phyloP scores from a whole-genome alignment of 1,140 invertebrate genomes.

The Zaprionus ghesquierei region DNA sequence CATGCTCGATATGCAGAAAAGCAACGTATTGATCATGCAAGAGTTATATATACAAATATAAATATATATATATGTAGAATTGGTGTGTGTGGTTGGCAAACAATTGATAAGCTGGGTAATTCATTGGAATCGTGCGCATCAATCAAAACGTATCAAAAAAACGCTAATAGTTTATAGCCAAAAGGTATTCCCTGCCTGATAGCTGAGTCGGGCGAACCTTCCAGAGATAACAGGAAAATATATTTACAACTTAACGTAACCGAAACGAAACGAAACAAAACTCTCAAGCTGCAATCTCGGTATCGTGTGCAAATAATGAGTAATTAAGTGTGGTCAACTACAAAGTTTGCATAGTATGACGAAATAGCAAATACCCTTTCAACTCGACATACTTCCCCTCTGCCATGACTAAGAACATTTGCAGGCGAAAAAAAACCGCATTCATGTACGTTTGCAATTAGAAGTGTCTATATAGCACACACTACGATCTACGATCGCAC shows the following conservation, averaged over 20 bases:
- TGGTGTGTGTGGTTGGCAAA: background rate
- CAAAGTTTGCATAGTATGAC: constrained; percentile 31
- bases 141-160: constrained; percentile 34
- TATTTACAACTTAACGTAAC: background rate
- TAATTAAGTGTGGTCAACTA: constrained; percentile 28
- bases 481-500: too few relatives aligned
- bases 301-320: constrained; percentile 21
- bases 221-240: constrained; percentile 12
- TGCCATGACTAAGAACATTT: constrained; percentile 54
- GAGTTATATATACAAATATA: background rate
- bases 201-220: background rate
- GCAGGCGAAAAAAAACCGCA: constrained; percentile 35
- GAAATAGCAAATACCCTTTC: constrained; percentile 11
- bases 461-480: constrained; percentile 12
- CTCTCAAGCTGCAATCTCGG: constrained; percentile 19
- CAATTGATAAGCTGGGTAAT: background rate
- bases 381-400: background rate
- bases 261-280: background rate
- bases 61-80: background rate
- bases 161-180: constrained; percentile 27
- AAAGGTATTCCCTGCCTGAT: constrained; percentile 51
- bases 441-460: constrained; percentile 57
- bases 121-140: background rate
- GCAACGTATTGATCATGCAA: background rate
- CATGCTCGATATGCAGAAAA: background rate